These are phyloP conservation scores for Fratercula arctica DNA, from an alignment of 2,797 vertebrate genomes.

Conservation along the genomic window DNA sequence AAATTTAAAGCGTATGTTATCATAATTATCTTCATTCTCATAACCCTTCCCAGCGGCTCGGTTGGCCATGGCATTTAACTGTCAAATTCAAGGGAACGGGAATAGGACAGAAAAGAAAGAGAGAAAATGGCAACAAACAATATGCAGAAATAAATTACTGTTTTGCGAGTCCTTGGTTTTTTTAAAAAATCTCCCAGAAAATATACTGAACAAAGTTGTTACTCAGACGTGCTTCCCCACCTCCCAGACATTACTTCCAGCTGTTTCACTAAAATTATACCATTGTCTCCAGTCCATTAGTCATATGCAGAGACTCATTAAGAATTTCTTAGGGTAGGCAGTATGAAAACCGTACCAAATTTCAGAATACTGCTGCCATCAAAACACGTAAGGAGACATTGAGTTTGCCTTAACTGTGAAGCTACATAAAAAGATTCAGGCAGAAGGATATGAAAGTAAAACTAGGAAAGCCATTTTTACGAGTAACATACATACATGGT, in stretches of 20 bases:
- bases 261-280: background rate
- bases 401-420: background rate
- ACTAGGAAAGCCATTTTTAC: background rate
- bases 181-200: background rate
- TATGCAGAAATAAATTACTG: background rate
- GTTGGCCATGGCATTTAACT: slow-evolving; percentile 86
- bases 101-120: background rate
- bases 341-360: background rate
- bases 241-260: background rate
- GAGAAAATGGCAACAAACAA: background rate
- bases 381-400: background rate
- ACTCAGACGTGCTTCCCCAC: background rate
- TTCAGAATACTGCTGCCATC: background rate
- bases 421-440: background rate
- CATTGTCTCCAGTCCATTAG: background rate
- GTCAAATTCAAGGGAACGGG: background rate
- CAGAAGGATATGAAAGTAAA: background rate
- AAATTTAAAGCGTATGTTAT: slow-evolving; percentile 84
- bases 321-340: background rate
- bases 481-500: background rate
- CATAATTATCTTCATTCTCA: slow-evolving; percentile 85
- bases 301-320: background rate
- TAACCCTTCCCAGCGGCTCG: slow-evolving; percentile 85
- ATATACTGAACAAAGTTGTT: background rate
- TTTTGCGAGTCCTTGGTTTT: background rate